phyloP scores from a whole-genome alignment of 2,113 vertebrate species.

The Lota lota region DNA sequence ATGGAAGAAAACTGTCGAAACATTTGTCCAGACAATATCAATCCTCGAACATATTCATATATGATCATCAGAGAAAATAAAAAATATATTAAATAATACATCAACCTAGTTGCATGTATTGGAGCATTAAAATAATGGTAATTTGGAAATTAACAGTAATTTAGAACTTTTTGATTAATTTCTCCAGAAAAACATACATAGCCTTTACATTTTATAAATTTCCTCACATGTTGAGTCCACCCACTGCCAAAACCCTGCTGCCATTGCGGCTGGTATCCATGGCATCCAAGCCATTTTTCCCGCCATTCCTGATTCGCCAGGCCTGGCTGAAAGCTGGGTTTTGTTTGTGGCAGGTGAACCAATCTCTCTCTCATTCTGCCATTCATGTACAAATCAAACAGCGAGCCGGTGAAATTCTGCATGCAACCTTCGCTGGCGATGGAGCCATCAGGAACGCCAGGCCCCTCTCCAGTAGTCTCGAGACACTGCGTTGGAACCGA shows the following conservation, averaged over 20 bases:
- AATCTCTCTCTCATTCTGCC: constrained; percentile 26
- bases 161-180: too few relatives aligned
- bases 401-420: constrained; percentile 24
- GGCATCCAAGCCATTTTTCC: constrained; percentile 14
- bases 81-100: not conserved
- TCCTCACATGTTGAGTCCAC: too few relatives aligned
- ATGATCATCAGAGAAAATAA: not conserved
- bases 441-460: constrained; percentile 12
- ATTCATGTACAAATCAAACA: constrained; percentile 47
- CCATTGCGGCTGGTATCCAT: too few relatives aligned
- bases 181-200: too few relatives aligned
- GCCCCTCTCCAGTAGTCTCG: constrained; percentile 28
- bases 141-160: too few relatives aligned
- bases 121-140: too few relatives aligned
- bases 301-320: constrained; percentile 2
- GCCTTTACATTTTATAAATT: too few relatives aligned
- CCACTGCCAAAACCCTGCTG: too few relatives aligned
- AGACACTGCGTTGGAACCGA: constrained; percentile 14
- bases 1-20: not conserved
- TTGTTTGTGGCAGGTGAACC: constrained; percentile 4
- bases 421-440: constrained; percentile 14
- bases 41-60: not conserved
- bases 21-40: not conserved
- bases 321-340: constrained; percentile 23
- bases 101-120: too few relatives aligned